Conservation (phyloP, 2,797 vertebrate genomes). For the Distichodus sexfasciatus region DNA sequence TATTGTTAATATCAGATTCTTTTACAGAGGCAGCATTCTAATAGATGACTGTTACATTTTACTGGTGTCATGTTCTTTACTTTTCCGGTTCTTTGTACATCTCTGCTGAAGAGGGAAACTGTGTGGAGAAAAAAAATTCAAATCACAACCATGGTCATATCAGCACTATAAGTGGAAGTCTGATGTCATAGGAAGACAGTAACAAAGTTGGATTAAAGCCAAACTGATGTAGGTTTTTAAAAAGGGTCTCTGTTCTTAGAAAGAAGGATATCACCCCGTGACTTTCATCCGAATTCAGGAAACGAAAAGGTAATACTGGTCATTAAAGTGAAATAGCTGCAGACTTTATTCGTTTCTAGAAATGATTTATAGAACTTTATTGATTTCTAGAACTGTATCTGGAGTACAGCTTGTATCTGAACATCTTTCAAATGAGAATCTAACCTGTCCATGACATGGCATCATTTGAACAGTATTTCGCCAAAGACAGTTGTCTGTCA, state of each 20-base stretch:
- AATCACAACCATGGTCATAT: neutral
- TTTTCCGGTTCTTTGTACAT: too few species aligned
- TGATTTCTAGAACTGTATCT: too few species aligned
- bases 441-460: too few species aligned
- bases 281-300: neutral
- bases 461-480: too few species aligned
- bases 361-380: too few species aligned
- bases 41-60: too few species aligned
- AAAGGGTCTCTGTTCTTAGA: conserved; percentile 9
- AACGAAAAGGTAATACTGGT: neutral
- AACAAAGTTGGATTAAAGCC: neutral
- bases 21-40: too few species aligned
- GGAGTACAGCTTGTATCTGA: too few species aligned
- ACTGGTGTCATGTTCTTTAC: too few species aligned
- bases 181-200: conserved; percentile 25
- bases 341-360: too few species aligned
- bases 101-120: neutral
- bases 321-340: neutral
- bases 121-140: conserved; percentile 4
- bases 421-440: too few species aligned
- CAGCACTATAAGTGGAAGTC: neutral
- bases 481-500: neutral
- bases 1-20: too few species aligned
- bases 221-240: conserved; percentile 3
- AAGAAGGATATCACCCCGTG: neutral